Evolutionary conservation across 2,888 invertebrate species (phyloP).

Genomic region (Drosophila fungiperda): DNA sequence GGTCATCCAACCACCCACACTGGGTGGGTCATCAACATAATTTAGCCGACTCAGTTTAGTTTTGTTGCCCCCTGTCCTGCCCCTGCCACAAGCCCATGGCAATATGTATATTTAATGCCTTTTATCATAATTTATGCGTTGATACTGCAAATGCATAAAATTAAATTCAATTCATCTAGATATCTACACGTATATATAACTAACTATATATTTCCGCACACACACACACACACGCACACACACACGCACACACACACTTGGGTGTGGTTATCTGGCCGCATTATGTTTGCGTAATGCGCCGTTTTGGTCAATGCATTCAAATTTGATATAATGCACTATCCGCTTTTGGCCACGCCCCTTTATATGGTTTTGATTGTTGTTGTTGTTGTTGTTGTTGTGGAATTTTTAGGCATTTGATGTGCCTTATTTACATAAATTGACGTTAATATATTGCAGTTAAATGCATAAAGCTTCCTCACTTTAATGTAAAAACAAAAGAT

Average conservation of each 20-base stretch:
- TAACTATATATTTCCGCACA: background rate
- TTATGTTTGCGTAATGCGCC: slow-evolving; percentile 61
- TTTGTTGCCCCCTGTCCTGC: slow-evolving; percentile 14
- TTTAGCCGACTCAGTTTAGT: slow-evolving; percentile 55
- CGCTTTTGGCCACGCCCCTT: slow-evolving; percentile 34
- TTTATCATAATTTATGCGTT: slow-evolving; percentile 73
- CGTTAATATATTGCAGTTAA: slow-evolving; percentile 38
- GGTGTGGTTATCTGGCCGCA: slow-evolving; percentile 35
- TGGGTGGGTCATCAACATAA: slow-evolving; percentile 56
- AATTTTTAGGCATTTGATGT: slow-evolving; percentile 3
- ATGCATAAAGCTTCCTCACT: background rate
- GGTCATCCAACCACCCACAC: slow-evolving; percentile 5
- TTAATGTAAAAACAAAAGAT: background rate
- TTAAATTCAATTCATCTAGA: slow-evolving; percentile 63
- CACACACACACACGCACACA: slow-evolving; percentile 1
- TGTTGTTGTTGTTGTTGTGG: slow-evolving; percentile 6
- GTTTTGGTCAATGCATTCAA: slow-evolving; percentile 62
- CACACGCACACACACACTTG: slow-evolving; percentile 8
- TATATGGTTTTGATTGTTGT: slow-evolving; percentile 1
- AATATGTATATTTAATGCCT: slow-evolving; percentile 63
- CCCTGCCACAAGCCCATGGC: background rate
- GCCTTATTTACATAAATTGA: slow-evolving; percentile 58
- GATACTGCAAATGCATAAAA: slow-evolving; percentile 72
- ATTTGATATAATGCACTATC: slow-evolving; percentile 61
- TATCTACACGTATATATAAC: slow-evolving; percentile 14